Conservation (phyloP, 2,113 vertebrate species). For the Sylvilagus bachmani region DNA sequence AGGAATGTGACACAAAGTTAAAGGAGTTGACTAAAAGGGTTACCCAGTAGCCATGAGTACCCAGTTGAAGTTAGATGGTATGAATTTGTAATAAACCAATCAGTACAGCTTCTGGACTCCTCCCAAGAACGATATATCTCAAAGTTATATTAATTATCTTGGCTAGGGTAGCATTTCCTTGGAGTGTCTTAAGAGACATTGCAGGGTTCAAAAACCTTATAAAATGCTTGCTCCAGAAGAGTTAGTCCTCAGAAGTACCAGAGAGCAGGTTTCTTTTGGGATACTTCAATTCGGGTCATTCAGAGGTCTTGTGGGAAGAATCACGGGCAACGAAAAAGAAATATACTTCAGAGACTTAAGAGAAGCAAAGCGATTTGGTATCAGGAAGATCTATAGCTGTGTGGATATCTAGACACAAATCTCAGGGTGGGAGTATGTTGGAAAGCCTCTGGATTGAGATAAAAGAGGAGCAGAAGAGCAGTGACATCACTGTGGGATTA, state of each 20-base stretch:
- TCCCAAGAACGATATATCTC: constrained; percentile 27
- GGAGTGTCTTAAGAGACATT: constrained; percentile 49
- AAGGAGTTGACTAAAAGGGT: neutral
- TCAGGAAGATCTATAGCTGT: constrained; percentile 63
- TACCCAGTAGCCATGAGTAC: constrained; percentile 37
- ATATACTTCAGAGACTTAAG: constrained; percentile 45
- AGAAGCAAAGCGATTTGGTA: constrained; percentile 41
- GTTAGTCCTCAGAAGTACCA: neutral
- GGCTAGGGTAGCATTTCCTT: constrained; percentile 26
- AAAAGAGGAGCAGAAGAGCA: constrained; percentile 54
- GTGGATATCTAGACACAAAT: constrained; percentile 47
- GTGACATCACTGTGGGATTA: constrained; percentile 63
- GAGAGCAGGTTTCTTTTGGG: constrained; percentile 47
- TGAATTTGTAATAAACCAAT: constrained; percentile 46
- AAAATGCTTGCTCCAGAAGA: constrained; percentile 38
- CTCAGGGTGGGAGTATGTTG: constrained; percentile 33
- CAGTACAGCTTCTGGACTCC: constrained; percentile 8
- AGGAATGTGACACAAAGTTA: constrained; percentile 18
- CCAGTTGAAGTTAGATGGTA: constrained; percentile 29
- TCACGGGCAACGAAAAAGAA: constrained; percentile 10
- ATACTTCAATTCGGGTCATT: neutral
- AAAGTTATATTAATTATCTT: constrained; percentile 38
- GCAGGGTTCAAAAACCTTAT: constrained; percentile 3
- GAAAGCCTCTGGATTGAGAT: constrained; percentile 74
- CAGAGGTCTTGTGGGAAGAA: constrained; percentile 22